phyloP scores from a whole-genome alignment of 2,113 vertebrate species.

The Morone chrysops region DNA sequence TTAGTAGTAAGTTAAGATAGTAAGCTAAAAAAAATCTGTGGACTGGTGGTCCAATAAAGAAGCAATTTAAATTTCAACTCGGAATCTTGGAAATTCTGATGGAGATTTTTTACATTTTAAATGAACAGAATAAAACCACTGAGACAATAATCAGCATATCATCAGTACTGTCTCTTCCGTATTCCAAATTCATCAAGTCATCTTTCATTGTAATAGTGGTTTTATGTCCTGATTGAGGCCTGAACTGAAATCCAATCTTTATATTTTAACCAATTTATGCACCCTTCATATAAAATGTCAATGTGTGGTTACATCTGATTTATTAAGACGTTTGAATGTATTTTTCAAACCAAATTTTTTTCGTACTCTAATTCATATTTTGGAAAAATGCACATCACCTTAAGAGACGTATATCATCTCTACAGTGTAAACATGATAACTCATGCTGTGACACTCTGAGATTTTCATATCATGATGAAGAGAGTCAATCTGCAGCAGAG shows the following conservation, averaged over 20 bases:
- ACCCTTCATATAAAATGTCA: conserved; percentile 1
- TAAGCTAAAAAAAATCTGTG: too few species aligned
- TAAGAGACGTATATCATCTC: conserved; percentile 20
- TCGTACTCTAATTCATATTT: conserved; percentile 31
- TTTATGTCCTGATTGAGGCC: background rate
- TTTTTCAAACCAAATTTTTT: conserved; percentile 13
- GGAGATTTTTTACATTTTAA: background rate
- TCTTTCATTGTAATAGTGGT: background rate
- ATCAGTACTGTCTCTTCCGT: background rate
- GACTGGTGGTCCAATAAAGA: background rate
- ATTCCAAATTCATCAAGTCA: background rate
- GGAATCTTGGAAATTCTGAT: background rate
- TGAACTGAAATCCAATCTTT: background rate
- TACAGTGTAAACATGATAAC: conserved; percentile 56
- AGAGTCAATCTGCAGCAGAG: conserved; percentile 62
- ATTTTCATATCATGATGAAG: conserved; percentile 67
- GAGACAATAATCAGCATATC: background rate
- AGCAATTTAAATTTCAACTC: background rate
- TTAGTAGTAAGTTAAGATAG: too few species aligned
- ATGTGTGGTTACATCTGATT: background rate
- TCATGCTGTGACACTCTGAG: conserved; percentile 44
- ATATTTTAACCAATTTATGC: too few species aligned
- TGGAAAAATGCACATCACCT: conserved; percentile 10
- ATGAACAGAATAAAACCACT: background rate
- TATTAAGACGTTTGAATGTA: conserved; percentile 14